Percentiles rank a stretch among this genome's conserved stretches.
These are phyloP conservation scores for Megaceryle maxima DNA, from an alignment of 2,113 vertebrate genomes.

Conservation along the genomic window DNA sequence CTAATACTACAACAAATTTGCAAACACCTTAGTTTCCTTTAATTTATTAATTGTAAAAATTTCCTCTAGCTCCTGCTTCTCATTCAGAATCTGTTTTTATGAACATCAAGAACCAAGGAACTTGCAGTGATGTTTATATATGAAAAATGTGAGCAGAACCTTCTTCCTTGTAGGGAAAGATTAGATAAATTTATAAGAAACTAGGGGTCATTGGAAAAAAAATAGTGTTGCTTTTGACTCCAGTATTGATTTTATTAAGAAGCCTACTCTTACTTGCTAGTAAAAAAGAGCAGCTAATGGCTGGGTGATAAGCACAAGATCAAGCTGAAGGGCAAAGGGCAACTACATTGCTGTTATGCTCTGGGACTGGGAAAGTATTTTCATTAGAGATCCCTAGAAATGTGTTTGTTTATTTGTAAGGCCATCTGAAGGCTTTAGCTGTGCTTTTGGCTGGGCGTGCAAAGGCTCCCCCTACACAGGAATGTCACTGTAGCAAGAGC, in stretches of 20 bases:
- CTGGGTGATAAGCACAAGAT: background rate
- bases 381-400: slow-evolving; percentile 1
- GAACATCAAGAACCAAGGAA: background rate
- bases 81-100: background rate
- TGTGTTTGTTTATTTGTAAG: background rate
- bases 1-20: background rate
- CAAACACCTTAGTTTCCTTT: background rate
- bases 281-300: background rate
- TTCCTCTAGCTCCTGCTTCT: background rate
- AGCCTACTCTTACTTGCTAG: background rate
- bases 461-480: background rate
- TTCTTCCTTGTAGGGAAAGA: background rate
- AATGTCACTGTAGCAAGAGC: background rate
- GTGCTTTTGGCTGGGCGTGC: background rate
- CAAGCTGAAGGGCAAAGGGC: background rate
- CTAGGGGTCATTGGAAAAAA: background rate
- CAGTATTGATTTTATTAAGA: background rate
- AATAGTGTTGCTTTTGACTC: background rate
- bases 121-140: background rate
- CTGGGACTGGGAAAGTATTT: background rate
- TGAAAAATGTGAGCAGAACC: background rate
- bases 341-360: accelerated
- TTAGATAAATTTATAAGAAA: background rate
- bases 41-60: background rate
- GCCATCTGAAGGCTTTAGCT: background rate